Evolutionary conservation across 1,140 invertebrate species (phyloP).

Genomic region (Drosophila hydei): DNA sequence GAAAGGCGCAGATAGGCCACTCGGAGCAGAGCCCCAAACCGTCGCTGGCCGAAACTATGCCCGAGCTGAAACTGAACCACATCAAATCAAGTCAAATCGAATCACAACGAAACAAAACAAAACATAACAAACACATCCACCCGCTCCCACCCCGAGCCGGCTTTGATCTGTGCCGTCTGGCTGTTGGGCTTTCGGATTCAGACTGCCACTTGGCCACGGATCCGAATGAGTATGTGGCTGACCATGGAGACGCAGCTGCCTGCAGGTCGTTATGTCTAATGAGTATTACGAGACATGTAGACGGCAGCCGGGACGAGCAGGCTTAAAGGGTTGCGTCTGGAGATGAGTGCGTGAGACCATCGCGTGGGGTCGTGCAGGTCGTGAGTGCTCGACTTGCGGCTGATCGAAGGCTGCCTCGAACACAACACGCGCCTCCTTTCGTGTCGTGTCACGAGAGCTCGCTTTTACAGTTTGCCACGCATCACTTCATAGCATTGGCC

Average conservation of each 20-base stretch:
- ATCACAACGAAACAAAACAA: slow-evolving; percentile 43
- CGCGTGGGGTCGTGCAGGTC: too few relatives aligned
- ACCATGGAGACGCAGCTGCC: slow-evolving; percentile 52
- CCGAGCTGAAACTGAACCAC: slow-evolving; percentile 4
- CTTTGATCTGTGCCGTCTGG: slow-evolving; percentile 60
- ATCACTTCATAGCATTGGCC: too few relatives aligned
- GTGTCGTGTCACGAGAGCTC: not conserved
- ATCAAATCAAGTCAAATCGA: slow-evolving; percentile 38
- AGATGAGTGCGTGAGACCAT: not conserved
- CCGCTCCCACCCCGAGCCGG: not conserved
- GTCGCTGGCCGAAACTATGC: slow-evolving; percentile 25
- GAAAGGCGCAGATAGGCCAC: slow-evolving; percentile 69
- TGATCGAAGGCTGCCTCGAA: too few relatives aligned
- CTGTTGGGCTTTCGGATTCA: slow-evolving; percentile 42
- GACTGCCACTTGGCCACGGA: slow-evolving; percentile 6
- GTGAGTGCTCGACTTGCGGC: too few relatives aligned
- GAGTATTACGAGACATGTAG: slow-evolving; percentile 63
- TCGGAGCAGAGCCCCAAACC: not conserved
- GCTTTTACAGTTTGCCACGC: not conserved
- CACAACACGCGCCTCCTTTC: too few relatives aligned
- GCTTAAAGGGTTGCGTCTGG: slow-evolving; percentile 5
- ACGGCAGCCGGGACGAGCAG: not conserved
- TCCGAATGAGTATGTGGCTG: not conserved
- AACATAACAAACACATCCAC: slow-evolving; percentile 11
- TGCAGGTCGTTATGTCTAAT: slow-evolving; percentile 76